A percentile compares a stretch with the other conserved stretches of the same genome.
phyloP scores from a whole-genome alignment of 2,888 invertebrate genomes.

The Cremastinae sp. region DNA sequence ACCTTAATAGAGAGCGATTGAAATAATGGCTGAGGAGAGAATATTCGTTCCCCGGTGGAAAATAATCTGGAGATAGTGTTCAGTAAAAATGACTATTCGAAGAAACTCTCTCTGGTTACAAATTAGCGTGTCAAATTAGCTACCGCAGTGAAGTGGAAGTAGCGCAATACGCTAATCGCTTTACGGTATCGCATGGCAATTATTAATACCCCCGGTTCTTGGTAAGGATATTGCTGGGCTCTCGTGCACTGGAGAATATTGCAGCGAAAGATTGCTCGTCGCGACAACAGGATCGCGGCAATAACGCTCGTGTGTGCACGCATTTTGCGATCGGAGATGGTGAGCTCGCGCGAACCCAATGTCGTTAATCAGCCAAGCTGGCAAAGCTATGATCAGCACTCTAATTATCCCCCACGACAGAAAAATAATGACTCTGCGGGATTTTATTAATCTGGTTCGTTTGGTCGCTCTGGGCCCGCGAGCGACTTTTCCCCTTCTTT shows the following conservation, averaged over 20 bases:
- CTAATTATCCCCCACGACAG: constrained; percentile 54
- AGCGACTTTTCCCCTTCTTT: constrained; percentile 3
- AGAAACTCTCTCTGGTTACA: constrained; percentile 17
- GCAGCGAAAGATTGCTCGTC: constrained; percentile 19
- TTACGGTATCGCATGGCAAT: constrained; percentile 19
- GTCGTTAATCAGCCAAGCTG: constrained; percentile 56
- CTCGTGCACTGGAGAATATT: constrained; percentile 10
- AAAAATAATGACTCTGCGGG: constrained; percentile 61
- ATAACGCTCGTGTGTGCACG: not conserved
- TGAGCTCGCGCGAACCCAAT: constrained; percentile 32
- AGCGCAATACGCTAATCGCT: constrained; percentile 35
- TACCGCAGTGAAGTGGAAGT: constrained; percentile 38
- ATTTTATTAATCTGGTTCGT: constrained; percentile 60
- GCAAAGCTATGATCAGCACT: constrained; percentile 57
- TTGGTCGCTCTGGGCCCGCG: constrained; percentile 28
- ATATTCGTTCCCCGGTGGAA: too few species aligned
- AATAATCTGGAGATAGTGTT: too few species aligned
- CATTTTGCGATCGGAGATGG: constrained; percentile 5
- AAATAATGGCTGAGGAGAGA: too few species aligned
- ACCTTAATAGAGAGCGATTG: too few species aligned
- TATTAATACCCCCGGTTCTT: constrained; percentile 33
- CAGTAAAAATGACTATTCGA: constrained; percentile 6
- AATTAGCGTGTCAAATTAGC: constrained; percentile 43
- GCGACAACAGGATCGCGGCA: not conserved
- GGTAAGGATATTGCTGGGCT: constrained; percentile 30